phyloP scores from a whole-genome alignment of 2,888 invertebrate genomes.

The Zhengitettix transpicula region DNA sequence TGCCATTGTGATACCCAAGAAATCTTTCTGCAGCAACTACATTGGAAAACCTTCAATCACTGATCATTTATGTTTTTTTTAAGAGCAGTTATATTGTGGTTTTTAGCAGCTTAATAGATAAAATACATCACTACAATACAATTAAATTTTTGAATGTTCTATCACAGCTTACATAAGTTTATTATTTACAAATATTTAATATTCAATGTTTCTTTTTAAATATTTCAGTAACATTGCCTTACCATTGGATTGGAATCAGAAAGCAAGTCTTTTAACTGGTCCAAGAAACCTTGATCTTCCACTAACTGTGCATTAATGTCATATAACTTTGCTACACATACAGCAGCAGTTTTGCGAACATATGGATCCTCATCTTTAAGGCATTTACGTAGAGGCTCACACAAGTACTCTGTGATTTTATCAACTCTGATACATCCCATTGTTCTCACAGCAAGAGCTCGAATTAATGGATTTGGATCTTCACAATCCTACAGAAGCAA shows the following conservation, averaged over 20 bases:
- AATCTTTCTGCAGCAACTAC: too few species aligned
- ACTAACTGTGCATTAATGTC: constrained; percentile 70
- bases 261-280: constrained; percentile 87
- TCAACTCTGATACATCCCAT: constrained; percentile 99
- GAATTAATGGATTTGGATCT: constrained; percentile 96
- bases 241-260: constrained; percentile 99
- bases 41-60: too few species aligned
- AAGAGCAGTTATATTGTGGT: too few species aligned
- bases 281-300: constrained; percentile 86
- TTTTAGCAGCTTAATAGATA: too few species aligned
- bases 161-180: too few species aligned
- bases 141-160: too few species aligned
- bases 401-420: constrained; percentile 98
- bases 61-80: too few species aligned
- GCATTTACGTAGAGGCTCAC: constrained; percentile 91
- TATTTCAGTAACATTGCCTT: constrained; percentile 6
- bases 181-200: too few species aligned
- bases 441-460: constrained; percentile 93
- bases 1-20: too few species aligned
- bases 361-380: constrained; percentile 93
- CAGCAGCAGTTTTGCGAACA: constrained; percentile 96
- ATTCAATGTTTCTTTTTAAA: too few species aligned
- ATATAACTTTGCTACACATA: constrained; percentile 96
- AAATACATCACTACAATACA: too few species aligned
- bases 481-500: constrained; percentile 73